phyloP scores from a whole-genome alignment of 2,113 vertebrate species.

The Tyto alba region DNA sequence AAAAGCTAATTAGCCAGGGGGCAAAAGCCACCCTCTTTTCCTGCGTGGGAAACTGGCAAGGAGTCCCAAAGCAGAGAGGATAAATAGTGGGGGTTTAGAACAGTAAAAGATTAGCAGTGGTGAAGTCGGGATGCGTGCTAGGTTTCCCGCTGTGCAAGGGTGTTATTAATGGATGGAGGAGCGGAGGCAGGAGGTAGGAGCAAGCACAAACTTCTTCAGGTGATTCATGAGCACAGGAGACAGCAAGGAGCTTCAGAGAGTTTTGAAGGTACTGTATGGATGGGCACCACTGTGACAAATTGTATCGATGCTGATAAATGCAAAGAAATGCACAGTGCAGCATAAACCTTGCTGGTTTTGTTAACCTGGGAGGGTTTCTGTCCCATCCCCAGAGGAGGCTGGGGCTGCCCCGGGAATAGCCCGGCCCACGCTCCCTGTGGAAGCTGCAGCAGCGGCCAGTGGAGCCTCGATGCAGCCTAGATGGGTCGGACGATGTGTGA shows the following conservation, averaged over 20 bases:
- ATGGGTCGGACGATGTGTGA: rapidly evolving
- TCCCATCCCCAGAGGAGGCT: background rate
- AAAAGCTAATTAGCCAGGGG: background rate
- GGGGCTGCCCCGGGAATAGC: background rate
- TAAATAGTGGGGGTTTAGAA: background rate
- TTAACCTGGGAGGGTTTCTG: background rate
- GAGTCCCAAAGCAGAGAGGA: background rate
- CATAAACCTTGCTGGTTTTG: background rate
- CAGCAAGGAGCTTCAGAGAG: background rate
- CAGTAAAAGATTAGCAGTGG: background rate
- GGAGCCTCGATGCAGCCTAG: rapidly evolving
- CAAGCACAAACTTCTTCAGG: background rate
- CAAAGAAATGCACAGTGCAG: background rate
- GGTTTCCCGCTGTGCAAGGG: background rate
- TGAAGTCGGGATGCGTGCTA: rapidly evolving
- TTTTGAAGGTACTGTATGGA: background rate
- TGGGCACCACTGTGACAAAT: background rate
- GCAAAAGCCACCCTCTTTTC: background rate
- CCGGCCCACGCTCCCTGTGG: rapidly evolving
- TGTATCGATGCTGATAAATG: background rate
- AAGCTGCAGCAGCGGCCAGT: rapidly evolving
- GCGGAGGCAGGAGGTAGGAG: background rate
- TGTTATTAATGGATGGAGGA: background rate
- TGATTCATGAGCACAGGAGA: background rate
- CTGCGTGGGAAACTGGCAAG: background rate